Evolutionary conservation across 1,140 invertebrate species (phyloP).

Genomic region (Belonocnema kinseyi): DNA sequence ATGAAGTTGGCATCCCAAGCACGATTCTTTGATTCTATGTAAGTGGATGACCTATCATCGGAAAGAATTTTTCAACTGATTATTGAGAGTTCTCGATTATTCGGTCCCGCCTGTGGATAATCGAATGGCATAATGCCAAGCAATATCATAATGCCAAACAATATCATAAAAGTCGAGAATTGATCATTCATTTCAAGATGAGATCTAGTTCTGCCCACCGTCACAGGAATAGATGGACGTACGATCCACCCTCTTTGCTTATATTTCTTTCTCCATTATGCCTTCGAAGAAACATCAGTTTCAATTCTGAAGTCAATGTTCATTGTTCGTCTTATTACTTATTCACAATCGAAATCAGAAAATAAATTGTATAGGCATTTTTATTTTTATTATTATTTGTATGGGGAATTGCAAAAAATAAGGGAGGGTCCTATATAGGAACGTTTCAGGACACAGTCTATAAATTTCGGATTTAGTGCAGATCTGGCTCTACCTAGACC

Average conservation of each 20-base stretch:
- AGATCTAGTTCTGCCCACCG: conserved; percentile 20
- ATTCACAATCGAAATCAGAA: not conserved
- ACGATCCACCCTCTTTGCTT: conserved; percentile 14
- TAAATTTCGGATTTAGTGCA: too few relatives aligned
- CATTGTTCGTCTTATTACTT: not conserved
- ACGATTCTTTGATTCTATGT: not conserved
- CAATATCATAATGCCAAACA: conserved; percentile 10
- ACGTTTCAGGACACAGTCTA: too few relatives aligned
- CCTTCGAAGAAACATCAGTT: conserved; percentile 22
- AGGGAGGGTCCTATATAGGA: too few relatives aligned
- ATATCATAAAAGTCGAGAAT: conserved; percentile 7
- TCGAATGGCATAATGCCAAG: conserved; percentile 27
- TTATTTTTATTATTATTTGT: not conserved
- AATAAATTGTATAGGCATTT: not conserved
- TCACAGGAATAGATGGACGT: conserved; percentile 8
- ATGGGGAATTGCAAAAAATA: conserved; percentile 3
- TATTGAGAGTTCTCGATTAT: conserved; percentile 12
- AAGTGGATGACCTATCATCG: not conserved
- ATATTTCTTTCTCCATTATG: conserved; percentile 6
- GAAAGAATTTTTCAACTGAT: not conserved
- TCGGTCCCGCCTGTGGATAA: conserved; percentile 15
- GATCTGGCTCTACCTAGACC: too few relatives aligned
- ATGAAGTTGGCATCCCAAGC: not conserved
- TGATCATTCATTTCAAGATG: conserved; percentile 25
- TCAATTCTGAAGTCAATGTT: not conserved